Percentiles rank a stretch among this genome's conserved stretches.
Evolutionary conservation across 2,888 invertebrate genomes (phyloP).

Genomic region (Hartigia nigra): DNA sequence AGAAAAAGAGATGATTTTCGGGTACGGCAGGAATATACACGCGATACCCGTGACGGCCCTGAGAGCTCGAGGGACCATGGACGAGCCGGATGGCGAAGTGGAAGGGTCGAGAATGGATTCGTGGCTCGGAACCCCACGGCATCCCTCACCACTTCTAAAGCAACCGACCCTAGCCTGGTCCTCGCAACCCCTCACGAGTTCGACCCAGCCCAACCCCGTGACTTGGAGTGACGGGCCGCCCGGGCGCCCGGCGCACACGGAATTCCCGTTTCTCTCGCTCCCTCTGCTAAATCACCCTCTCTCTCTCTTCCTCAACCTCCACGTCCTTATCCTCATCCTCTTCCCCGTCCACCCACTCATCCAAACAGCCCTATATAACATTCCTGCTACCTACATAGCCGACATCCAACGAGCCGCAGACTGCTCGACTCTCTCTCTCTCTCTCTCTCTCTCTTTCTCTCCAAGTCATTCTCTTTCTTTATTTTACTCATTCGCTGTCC

Average conservation of each 20-base stretch:
- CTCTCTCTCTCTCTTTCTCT: slow-evolving; percentile 16
- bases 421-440: slow-evolving; percentile 17
- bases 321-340: slow-evolving; percentile 23
- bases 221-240: slow-evolving; percentile 39
- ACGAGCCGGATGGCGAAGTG: slow-evolving; percentile 18
- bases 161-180: slow-evolving; percentile 26
- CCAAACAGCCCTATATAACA: background rate
- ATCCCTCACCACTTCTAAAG: slow-evolving; percentile 43
- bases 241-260: slow-evolving; percentile 48
- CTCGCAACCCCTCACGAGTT: slow-evolving; percentile 33
- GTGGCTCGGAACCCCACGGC: slow-evolving; percentile 17
- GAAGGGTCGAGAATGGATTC: slow-evolving; percentile 28
- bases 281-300: background rate
- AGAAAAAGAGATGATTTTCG: slow-evolving; percentile 10
- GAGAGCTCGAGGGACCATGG: slow-evolving; percentile 15
- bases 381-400: background rate
- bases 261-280: slow-evolving; percentile 33
- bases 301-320: slow-evolving; percentile 20
- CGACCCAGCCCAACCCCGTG: slow-evolving; percentile 44
- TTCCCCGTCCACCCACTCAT: slow-evolving; percentile 9
- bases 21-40: slow-evolving; percentile 24
- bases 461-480: slow-evolving; percentile 10
- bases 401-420: slow-evolving; percentile 22
- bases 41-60: slow-evolving; percentile 32
- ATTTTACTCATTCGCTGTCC: slow-evolving; percentile 16